Percentiles rank a stretch among this genome's conserved stretches.
These are phyloP conservation scores for Napeogenes inachia DNA, from an alignment of 2,888 invertebrate species.

Conservation along the genomic window DNA sequence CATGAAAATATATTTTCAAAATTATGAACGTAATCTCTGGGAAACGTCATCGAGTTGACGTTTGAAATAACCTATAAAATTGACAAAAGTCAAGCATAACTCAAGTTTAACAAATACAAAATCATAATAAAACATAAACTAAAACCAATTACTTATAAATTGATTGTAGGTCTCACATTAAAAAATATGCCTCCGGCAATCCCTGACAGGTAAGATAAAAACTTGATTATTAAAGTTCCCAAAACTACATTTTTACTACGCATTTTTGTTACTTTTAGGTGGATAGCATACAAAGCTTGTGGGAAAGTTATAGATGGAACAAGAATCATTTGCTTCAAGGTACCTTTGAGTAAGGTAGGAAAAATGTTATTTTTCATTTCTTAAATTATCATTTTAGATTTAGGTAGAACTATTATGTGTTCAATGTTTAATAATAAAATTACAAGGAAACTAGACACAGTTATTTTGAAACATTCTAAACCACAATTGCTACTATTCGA, in stretches of 20 bases:
- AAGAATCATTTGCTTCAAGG: slow-evolving; percentile 85
- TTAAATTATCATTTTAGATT: too few species aligned
- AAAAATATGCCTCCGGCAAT: slow-evolving; percentile 38
- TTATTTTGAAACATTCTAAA: too few species aligned
- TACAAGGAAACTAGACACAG: too few species aligned
- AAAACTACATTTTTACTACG: slow-evolving; percentile 5
- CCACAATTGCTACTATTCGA: too few species aligned
- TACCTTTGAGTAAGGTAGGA: slow-evolving; percentile 75
- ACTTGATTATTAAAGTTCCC: neutral
- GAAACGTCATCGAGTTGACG: too few species aligned
- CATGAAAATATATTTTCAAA: too few species aligned
- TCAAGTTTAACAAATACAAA: neutral
- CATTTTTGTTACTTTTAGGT: slow-evolving; percentile 64
- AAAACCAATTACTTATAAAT: slow-evolving; percentile 1
- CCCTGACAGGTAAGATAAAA: slow-evolving; percentile 51
- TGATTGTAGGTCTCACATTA: neutral
- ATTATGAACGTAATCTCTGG: too few species aligned
- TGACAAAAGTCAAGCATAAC: neutral
- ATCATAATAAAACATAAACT: neutral
- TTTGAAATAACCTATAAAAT: too few species aligned
- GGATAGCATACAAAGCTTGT: slow-evolving; percentile 79
- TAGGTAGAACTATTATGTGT: too few species aligned
- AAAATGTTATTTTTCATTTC: too few species aligned
- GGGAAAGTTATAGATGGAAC: slow-evolving; percentile 83
- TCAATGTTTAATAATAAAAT: too few species aligned